Percentiles rank a stretch among this genome's conserved stretches.
Conservation (phyloP, 2,888 invertebrate species). For the Drosophila lutescens region DNA sequence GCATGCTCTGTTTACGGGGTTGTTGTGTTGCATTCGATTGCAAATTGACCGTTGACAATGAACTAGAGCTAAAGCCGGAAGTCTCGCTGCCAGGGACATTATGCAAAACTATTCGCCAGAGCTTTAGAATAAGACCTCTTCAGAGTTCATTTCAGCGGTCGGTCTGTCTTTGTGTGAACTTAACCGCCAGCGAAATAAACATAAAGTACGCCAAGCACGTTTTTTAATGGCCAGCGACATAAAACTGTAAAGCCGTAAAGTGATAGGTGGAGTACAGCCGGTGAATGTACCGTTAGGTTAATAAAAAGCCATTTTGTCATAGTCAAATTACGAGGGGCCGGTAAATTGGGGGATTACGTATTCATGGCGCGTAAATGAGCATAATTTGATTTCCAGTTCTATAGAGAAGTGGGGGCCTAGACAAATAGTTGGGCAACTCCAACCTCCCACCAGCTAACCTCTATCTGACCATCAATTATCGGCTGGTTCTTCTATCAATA, state of each 20-base stretch:
- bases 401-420: neutral
- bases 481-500: constrained; percentile 11
- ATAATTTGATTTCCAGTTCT: constrained; percentile 60
- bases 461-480: constrained; percentile 21
- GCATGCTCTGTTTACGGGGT: constrained; percentile 29
- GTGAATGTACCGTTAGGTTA: constrained; percentile 51
- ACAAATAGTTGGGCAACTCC: constrained; percentile 8
- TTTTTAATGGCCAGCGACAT: constrained; percentile 49
- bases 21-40: constrained; percentile 30
- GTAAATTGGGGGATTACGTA: constrained; percentile 63
- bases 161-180: constrained; percentile 20
- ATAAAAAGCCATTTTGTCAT: constrained; percentile 70
- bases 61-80: constrained; percentile 68
- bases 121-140: neutral
- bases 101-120: constrained; percentile 60
- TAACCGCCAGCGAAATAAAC: constrained; percentile 12
- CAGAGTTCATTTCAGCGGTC: constrained; percentile 2
- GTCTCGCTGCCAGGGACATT: constrained; percentile 53
- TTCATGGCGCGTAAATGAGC: constrained; percentile 72
- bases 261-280: constrained; percentile 43
- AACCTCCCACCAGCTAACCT: neutral
- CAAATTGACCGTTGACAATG: constrained; percentile 69
- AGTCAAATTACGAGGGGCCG: constrained; percentile 57
- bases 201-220: constrained; percentile 56
- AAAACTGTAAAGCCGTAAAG: constrained; percentile 36